A percentile compares a stretch with the other conserved stretches of the same genome.
These are phyloP conservation scores for Lottia scabra DNA, from an alignment of 2,888 invertebrate genomes.

Conservation along the genomic window DNA sequence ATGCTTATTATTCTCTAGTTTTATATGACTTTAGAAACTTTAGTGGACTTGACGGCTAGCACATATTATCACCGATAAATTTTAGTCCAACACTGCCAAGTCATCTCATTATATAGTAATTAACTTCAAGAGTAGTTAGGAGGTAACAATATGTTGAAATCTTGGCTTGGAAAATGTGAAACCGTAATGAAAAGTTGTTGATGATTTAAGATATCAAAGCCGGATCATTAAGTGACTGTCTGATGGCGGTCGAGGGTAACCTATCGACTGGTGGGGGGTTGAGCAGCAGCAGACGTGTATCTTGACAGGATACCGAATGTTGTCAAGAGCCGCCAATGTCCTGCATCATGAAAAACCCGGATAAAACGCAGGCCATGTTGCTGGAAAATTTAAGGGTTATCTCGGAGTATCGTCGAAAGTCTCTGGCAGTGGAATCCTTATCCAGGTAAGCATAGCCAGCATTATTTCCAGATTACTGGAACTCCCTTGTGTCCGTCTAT, in stretches of 20 bases:
- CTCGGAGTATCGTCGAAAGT: slow-evolving; percentile 52
- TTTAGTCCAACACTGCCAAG: too few relatives aligned
- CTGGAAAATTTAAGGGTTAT: slow-evolving; percentile 59
- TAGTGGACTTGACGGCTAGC: too few relatives aligned
- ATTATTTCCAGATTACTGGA: neutral
- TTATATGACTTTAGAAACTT: too few relatives aligned
- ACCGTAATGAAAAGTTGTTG: neutral
- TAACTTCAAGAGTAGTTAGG: too few relatives aligned
- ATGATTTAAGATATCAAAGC: too few relatives aligned
- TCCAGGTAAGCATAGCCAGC: slow-evolving; percentile 41
- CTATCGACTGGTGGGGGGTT: neutral
- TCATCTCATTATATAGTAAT: too few relatives aligned
- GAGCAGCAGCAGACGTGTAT: neutral
- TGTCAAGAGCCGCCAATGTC: neutral
- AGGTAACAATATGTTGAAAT: too few relatives aligned
- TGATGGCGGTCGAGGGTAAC: neutral
- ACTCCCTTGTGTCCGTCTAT: neutral
- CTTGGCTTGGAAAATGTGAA: too few relatives aligned
- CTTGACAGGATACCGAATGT: neutral
- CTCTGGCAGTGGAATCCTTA: slow-evolving; percentile 45
- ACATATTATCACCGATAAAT: too few relatives aligned
- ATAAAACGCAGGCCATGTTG: slow-evolving; percentile 57
- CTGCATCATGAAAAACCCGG: slow-evolving; percentile 53
- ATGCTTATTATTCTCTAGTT: too few relatives aligned
- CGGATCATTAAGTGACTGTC: neutral